Evolutionary conservation across 2,888 invertebrate species (phyloP), one percentile per base, ranked within the genome.

Genomic region (Theretra japonica): DNA sequence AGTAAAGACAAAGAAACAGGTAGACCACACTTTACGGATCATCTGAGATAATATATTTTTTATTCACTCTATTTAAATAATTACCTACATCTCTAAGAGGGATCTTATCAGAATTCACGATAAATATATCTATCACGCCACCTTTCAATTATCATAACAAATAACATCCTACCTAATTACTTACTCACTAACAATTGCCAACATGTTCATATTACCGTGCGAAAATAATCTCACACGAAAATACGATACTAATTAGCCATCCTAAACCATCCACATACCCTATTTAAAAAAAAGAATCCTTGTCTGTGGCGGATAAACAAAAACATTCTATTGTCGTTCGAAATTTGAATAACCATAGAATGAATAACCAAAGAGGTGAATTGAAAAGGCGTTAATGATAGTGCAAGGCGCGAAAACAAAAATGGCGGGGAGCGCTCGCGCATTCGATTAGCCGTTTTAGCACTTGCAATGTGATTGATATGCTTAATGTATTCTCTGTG

Each of bases 401-500:
- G 88, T 82, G 83, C 82, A 81, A 81, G 75, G 77, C 75, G 33
- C 56, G 70, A 87, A 89, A 84, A 91, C 89, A 91, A 91, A 84
- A 84, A 83, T 84, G 81, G 82, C 86, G 88, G 88, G 92, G 87
- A 91, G 90, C 90, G 94, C 86, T 80, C 86, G 82, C 86, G 93
- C 93, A 93, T 93, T 83, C 80, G 86, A 93, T 93, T 92, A 91
- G 85, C 85, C 86, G 80, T 89, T 93, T 91, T 90, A 88, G 83
- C 91, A 91, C 90, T 90, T 89, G 89, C 85, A 82, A 75, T 77
- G 89, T 91, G 93, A 93, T 93, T 94, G 94, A 94, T 94, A 94
- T 93, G 93, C 93, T 90, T 88, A 93, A 93, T 93, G 85, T 81
- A 83, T 88, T 88, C 83, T 80, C 78, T 77, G 81, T 93, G 93